Percentiles rank a stretch among this genome's conserved stretches.
Conservation (phyloP, 2,113 vertebrate genomes). For the Eonycteris spelaea region DNA sequence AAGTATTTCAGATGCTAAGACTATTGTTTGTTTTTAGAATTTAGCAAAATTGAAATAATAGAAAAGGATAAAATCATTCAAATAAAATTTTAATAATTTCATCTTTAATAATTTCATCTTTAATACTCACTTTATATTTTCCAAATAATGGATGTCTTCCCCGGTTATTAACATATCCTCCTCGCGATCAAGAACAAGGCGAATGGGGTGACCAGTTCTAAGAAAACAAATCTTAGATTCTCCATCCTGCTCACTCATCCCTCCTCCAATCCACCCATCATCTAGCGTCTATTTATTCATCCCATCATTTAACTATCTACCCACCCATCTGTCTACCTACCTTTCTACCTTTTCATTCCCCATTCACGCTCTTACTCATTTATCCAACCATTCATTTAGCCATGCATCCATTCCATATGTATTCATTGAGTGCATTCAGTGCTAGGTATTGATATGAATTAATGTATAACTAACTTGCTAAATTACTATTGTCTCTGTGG, state of each 20-base stretch:
- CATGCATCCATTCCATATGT: not conserved
- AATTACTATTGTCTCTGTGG: not conserved
- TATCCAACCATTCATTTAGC: not conserved
- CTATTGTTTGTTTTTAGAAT: constrained; percentile 34
- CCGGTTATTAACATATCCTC: constrained; percentile 87
- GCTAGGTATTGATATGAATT: not conserved
- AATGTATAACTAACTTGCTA: not conserved
- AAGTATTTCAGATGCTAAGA: not conserved
- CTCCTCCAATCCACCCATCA: not conserved
- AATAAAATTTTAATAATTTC: constrained; percentile 28
- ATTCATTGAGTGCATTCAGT: not conserved
- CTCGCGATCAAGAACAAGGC: constrained; percentile 86
- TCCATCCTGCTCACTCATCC: not conserved
- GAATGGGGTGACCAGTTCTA: constrained; percentile 83
- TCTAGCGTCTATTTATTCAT: not conserved
- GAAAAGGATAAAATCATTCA: not conserved
- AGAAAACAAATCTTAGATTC: constrained; percentile 8
- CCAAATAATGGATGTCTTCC: constrained; percentile 85
- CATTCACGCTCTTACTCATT: not conserved
- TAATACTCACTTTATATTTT: constrained; percentile 86
- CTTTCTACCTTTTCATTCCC: not conserved
- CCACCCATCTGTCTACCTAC: not conserved
- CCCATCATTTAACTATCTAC: not conserved
- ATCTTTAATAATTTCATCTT: not conserved
- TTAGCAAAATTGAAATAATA: constrained; percentile 32